Conservation (phyloP, 2,113 vertebrate genomes). For the Anhinga anhinga region DNA sequence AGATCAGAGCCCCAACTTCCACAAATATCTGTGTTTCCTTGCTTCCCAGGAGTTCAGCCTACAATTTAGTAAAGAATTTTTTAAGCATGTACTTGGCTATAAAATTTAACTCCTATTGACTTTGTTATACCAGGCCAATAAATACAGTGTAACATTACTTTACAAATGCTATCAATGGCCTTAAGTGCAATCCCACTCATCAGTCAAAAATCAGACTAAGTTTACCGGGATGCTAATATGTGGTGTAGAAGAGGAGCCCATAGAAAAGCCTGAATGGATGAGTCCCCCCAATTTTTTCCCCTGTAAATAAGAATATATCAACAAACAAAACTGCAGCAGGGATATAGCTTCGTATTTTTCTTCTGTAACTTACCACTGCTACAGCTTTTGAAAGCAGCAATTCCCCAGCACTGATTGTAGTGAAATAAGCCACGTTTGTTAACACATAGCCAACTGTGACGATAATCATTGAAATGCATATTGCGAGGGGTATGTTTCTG, state of each 20-base stretch:
- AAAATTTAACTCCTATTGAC: background rate
- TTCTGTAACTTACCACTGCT: conserved; percentile 86
- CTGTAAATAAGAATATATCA: background rate
- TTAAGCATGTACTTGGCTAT: background rate
- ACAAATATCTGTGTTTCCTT: background rate
- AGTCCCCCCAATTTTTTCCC: background rate
- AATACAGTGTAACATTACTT: background rate
- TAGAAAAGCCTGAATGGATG: background rate
- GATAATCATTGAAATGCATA: conserved; percentile 94
- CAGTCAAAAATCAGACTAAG: background rate
- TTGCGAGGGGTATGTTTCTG: conserved; percentile 94
- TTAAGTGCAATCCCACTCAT: background rate
- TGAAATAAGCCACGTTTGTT: conserved; percentile 94
- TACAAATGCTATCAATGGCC: background rate
- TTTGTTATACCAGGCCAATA: background rate
- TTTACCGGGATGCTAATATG: background rate
- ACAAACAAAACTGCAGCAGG: conserved; percentile 22
- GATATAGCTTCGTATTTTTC: background rate
- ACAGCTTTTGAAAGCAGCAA: conserved; percentile 87
- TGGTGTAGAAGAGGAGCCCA: background rate
- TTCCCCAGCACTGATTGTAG: conserved; percentile 88
- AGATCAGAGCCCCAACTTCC: background rate
- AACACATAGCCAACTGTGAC: conserved; percentile 91
- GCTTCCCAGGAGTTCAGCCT: background rate
- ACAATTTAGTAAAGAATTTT: background rate